Evolutionary conservation across 2,113 vertebrate species (phyloP), one percentile per base, ranked within the genome.

Genomic region (Chionodraco myersi): DNA sequence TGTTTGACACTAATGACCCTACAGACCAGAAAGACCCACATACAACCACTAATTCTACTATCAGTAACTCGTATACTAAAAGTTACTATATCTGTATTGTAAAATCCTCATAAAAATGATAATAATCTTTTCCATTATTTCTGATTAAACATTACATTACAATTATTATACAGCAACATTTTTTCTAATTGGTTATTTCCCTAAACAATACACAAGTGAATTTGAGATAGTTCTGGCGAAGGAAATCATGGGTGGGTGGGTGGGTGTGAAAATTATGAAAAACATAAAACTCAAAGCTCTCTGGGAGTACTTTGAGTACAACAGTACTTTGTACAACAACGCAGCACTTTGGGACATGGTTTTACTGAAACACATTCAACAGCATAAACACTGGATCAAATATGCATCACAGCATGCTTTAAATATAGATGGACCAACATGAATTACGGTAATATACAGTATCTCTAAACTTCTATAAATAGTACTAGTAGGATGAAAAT

Each of bases 381-480:
- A 69, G n/a, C 34, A 70, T 63, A 72, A 80, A 81, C 57, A 74
- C 54, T 60, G 73, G 80, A 69, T 87, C 58, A 86, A 84, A 89
- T 84, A 86, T 89, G 77, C 61, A 86, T 82, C 48, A 52, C 54
- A 56, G 48, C 13, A 13, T 57, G 14, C 56, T 80, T 84, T 85
- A 83, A 87, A 85, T 83, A 86, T 80, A 62, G 23, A 76, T 74
- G 56, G 26, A 7, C 21, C 23, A 51, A 61, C 72, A 69, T 71
- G 11, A 81, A 70, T 72, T 56, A 66, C 70, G 56, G 12, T 76
- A 75, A 63, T 78, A 12, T 30, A 41, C 36, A 41, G 7, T 41
- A 45, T 64, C 23, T 53, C 36, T n/a, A 49, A n/a, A 77, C 72
- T 58, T 78, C 49, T 45, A 41, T 59, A 72, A 76, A 78, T 9